Evolutionary conservation across 2,113 vertebrate species (phyloP), one percentile per base, ranked within the genome.

Genomic region (Grantiella picta): DNA sequence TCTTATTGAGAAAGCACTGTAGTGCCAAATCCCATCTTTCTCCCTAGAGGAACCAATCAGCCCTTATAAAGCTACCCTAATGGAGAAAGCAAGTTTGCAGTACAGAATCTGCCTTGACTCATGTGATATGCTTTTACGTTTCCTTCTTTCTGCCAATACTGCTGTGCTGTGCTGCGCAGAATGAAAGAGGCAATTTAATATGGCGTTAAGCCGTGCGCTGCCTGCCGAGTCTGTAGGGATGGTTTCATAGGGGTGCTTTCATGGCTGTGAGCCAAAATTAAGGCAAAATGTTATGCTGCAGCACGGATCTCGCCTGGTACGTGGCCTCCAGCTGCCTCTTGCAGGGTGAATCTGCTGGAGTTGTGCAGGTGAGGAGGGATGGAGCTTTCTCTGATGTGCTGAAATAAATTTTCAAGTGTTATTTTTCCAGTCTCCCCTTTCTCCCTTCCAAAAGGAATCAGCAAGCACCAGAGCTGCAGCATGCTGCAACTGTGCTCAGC

Each of bases 121-220:
- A 0, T 65, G 56, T 52, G 70, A 69, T 89, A 35, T 7, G 73
- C 56, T 86, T 88, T 85, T 60, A 44, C 4, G 0, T 86, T 56
- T 79, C 40, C 82, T 56, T 45, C 69, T 71, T 22, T 45, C 60
- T 86, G 90, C 86, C 80, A 10, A 9, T 27, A 11, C 52, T 5
- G 5, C 83, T 66, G 68, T 59, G 80, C 68, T 23, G 86, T 1
- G 20, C 91, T 69, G 91, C 3, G 3, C 72, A 70, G 69, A 90
- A 86, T 49, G 88, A 79, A 56, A 71, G 93, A 92, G 72, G 88
- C 75, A 78, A 94, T 94, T 94, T 96, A 94, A 95, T 13, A 94
- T 49, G 82, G 83, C 29, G 72, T n/a, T 84, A 83, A 90, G 82
- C 90, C 2, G 15, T 33, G 69, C 0, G 5, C 88, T 89, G 90